Evolutionary conservation across 1,140 invertebrate genomes (phyloP).

Genomic region (Agrilus planipennis): DNA sequence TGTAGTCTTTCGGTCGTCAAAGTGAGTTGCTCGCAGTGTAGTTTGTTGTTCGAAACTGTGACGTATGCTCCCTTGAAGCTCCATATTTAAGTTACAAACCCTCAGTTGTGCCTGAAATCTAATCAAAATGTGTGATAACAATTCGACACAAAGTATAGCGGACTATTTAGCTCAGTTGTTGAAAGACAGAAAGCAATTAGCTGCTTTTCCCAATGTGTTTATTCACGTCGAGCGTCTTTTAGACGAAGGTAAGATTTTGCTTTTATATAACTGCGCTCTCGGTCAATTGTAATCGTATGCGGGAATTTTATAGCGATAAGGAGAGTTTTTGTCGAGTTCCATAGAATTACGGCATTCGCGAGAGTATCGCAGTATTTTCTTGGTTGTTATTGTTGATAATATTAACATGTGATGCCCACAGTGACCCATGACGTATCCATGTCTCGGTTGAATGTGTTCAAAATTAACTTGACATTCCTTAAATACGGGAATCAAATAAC

Average conservation of each 20-base stretch:
- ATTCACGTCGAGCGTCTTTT: slow-evolving; percentile 96
- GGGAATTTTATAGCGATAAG: background rate
- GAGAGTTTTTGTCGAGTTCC: background rate
- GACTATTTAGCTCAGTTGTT: slow-evolving; percentile 99
- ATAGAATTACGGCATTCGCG: background rate
- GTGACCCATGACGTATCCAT: too few species aligned
- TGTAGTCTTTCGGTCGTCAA: too few species aligned
- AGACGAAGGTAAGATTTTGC: slow-evolving; percentile 84
- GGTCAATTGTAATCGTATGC: background rate
- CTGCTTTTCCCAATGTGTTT: slow-evolving; percentile 98
- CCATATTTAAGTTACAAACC: too few species aligned
- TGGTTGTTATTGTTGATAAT: slow-evolving; percentile 9
- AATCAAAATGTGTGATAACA: slow-evolving; percentile 43
- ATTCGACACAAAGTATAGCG: slow-evolving; percentile 87
- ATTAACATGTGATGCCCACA: slow-evolving; percentile 19
- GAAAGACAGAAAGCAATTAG: slow-evolving; percentile 99
- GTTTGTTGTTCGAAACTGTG: too few species aligned
- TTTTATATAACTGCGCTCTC: background rate
- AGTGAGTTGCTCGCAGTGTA: too few species aligned
- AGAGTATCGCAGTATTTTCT: slow-evolving; percentile 3
- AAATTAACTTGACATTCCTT: too few species aligned
- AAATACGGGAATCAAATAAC: too few species aligned
- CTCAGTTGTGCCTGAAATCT: too few species aligned
- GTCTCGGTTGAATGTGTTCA: too few species aligned
- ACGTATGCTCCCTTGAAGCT: too few species aligned